Percentiles rank a stretch among this genome's conserved stretches.
Evolutionary conservation across 1,140 invertebrate genomes (phyloP).

Genomic region (Panagrolaimus sp.): DNA sequence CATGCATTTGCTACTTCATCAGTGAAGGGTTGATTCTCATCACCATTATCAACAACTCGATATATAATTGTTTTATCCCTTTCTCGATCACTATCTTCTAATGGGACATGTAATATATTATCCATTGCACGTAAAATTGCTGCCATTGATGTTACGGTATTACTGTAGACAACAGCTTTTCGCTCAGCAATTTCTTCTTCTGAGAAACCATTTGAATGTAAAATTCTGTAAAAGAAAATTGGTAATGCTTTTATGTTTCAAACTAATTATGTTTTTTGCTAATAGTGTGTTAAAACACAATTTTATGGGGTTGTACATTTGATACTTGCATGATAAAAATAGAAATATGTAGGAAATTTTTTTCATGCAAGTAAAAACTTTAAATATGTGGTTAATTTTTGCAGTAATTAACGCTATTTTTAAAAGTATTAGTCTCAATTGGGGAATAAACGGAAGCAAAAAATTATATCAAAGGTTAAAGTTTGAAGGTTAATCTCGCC

Average conservation of each 20-base stretch:
- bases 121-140: conserved; percentile 86
- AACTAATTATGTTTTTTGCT: too few species aligned
- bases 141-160: conserved; percentile 76
- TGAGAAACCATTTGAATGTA: conserved; percentile 86
- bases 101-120: conserved; percentile 70
- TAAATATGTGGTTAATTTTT: too few species aligned
- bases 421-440: too few species aligned
- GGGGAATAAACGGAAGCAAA: too few species aligned
- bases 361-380: background rate
- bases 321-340: background rate
- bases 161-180: conserved; percentile 82
- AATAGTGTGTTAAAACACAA: too few species aligned
- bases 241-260: too few species aligned
- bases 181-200: conserved; percentile 75
- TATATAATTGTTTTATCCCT: conserved; percentile 35
- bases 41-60: conserved; percentile 39
- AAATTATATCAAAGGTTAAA: too few species aligned
- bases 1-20: conserved; percentile 34
- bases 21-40: conserved; percentile 43
- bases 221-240: conserved; percentile 69
- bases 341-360: conserved; percentile 15
- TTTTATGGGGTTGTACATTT: too few species aligned
- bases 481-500: too few species aligned
- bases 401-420: too few species aligned
- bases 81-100: conserved; percentile 25